These are phyloP conservation scores for Brachionus plicatilis DNA, from an alignment of 1,140 invertebrate genomes.

Conservation along the genomic window DNA sequence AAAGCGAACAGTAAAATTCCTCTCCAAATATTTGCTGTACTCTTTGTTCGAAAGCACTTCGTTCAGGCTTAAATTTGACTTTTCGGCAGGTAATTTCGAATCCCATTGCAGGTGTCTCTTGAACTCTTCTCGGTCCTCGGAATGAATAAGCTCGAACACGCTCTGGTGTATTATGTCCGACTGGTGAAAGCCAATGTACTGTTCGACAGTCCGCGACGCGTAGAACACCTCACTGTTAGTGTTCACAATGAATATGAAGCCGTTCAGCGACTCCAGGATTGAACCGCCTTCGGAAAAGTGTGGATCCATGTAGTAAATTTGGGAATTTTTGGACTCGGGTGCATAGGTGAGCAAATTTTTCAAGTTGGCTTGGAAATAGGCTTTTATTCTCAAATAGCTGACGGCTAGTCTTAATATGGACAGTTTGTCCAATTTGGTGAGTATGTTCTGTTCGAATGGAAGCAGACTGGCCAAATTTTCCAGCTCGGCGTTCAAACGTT, in stretches of 20 bases:
- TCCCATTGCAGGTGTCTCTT: conserved; percentile 72
- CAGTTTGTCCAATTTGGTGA: conserved; percentile 93
- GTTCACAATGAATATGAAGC: conserved; percentile 93
- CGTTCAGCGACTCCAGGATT: conserved; percentile 74
- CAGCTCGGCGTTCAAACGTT: conserved; percentile 91
- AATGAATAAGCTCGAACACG: conserved; percentile 96
- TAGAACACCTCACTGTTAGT: conserved; percentile 99
- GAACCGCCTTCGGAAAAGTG: conserved; percentile 10
- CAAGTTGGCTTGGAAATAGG: conserved; percentile 42
- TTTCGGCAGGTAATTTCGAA: conserved; percentile 4
- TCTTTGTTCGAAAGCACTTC: conserved; percentile 36
- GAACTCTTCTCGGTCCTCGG: conserved; percentile 93
- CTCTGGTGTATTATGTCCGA: conserved; percentile 98
- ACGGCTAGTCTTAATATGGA: conserved; percentile 93
- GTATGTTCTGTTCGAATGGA: conserved; percentile 95
- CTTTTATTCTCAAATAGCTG: conserved; percentile 64
- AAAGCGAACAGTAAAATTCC: conserved; percentile 94
- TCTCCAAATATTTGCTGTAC: conserved; percentile 59
- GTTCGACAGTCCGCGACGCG: conserved; percentile 96
- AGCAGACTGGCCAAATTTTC: conserved; percentile 93
- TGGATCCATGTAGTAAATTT: neutral
- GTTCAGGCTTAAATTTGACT: conserved; percentile 5
- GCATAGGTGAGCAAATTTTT: neutral
- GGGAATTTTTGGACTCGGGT: neutral
- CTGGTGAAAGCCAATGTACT: conserved; percentile 99